Evolutionary conservation across 2,113 vertebrate species (phyloP).

Genomic region (Synodontis membranacea): DNA sequence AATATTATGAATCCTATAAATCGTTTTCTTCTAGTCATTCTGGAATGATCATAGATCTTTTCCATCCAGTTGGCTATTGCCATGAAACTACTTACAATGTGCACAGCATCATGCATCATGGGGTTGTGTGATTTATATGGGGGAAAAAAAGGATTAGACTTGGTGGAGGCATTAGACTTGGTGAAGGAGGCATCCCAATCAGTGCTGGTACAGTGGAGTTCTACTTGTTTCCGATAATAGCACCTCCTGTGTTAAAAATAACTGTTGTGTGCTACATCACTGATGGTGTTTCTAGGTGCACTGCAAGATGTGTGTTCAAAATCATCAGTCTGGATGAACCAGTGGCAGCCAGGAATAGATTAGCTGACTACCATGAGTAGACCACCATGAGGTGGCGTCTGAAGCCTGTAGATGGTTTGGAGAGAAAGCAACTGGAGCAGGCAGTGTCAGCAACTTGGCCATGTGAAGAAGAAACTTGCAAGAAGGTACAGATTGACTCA

Average conservation of each 20-base stretch:
- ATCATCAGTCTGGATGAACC: neutral
- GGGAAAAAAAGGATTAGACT: neutral
- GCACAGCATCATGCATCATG: neutral
- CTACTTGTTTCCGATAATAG: neutral
- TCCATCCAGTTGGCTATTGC: neutral
- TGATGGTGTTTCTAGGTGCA: neutral
- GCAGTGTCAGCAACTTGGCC: neutral
- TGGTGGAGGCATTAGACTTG: too few species aligned
- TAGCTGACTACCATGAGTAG: neutral
- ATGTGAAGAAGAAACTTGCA: neutral
- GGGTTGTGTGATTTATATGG: neutral
- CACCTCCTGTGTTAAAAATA: neutral
- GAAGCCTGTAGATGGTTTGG: neutral
- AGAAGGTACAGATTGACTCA: neutral
- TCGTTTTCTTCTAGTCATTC: neutral
- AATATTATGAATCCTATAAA: slow-evolving; percentile 2
- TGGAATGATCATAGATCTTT: neutral
- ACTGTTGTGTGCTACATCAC: neutral
- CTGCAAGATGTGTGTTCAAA: neutral
- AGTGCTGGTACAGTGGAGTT: neutral
- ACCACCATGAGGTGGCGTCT: neutral
- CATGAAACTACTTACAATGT: neutral
- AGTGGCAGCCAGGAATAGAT: neutral
- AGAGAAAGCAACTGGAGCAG: neutral
- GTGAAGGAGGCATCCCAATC: neutral